Conservation (phyloP, 2,113 vertebrate genomes). For the Natator depressus region DNA sequence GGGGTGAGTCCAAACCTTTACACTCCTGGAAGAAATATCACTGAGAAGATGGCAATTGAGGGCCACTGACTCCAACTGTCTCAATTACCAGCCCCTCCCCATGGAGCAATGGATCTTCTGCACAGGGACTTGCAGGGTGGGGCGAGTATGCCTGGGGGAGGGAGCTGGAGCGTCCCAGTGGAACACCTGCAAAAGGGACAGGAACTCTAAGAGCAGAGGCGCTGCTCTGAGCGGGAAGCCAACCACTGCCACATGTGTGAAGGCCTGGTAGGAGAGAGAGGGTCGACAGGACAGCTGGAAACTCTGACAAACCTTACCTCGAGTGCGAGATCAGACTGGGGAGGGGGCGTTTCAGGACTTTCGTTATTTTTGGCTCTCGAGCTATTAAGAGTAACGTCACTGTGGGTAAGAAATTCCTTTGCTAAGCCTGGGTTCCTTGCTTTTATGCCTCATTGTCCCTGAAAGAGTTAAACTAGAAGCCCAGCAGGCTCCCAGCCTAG, state of each 20-base stretch:
- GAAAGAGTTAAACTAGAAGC: neutral
- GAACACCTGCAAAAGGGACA: too few species aligned
- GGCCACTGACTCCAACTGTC: neutral
- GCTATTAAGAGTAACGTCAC: neutral
- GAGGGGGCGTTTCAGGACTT: neutral
- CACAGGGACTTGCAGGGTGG: neutral
- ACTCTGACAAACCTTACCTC: too few species aligned
- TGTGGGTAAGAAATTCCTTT: neutral
- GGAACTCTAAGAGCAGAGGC: too few species aligned
- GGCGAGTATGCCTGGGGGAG: neutral
- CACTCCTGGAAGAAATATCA: neutral
- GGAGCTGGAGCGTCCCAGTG: neutral
- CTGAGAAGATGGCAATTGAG: neutral
- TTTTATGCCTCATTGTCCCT: neutral
- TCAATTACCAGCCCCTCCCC: neutral
- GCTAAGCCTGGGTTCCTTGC: neutral
- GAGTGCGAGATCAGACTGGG: neutral
- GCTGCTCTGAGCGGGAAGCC: too few species aligned
- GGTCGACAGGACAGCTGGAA: too few species aligned
- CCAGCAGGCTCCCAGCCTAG: neutral
- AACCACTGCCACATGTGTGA: too few species aligned
- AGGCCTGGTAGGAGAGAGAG: too few species aligned
- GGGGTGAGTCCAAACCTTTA: too few species aligned
- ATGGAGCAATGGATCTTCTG: too few species aligned
- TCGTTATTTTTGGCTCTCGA: neutral